Evolutionary conservation across 2,888 invertebrate species (phyloP).

Genomic region (Alloplasta piceator): DNA sequence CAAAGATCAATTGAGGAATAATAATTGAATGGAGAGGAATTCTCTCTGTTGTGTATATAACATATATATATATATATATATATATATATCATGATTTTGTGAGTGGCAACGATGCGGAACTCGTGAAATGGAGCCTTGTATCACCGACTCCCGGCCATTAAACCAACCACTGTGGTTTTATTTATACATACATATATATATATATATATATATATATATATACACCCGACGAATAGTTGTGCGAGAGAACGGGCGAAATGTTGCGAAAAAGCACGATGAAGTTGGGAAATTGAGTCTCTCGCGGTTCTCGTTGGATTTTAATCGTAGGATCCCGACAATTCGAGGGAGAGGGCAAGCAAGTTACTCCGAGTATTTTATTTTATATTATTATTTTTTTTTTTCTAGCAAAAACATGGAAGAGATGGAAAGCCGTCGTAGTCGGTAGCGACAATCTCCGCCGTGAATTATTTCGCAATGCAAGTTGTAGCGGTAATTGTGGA

Average conservation of each 20-base stretch:
- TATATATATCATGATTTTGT: background rate
- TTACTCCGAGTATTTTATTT: slow-evolving; percentile 13
- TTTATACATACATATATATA: slow-evolving; percentile 1
- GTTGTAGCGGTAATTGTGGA: slow-evolving; percentile 13
- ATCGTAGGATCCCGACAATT: slow-evolving; percentile 42
- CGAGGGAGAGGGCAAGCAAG: slow-evolving; percentile 27
- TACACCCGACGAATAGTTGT: background rate
- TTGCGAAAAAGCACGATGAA: slow-evolving; percentile 60
- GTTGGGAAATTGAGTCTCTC: slow-evolving; percentile 51
- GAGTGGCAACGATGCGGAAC: slow-evolving; percentile 51
- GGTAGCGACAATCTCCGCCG: slow-evolving; percentile 16
- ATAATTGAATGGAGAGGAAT: slow-evolving; percentile 38
- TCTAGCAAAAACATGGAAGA: background rate
- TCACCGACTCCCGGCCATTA: slow-evolving; percentile 4
- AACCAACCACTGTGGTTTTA: slow-evolving; percentile 49
- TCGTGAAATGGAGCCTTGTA: slow-evolving; percentile 17
- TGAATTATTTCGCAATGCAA: slow-evolving; percentile 31
- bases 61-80: no score
- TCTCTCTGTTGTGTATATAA: no score
- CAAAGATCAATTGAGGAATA: slow-evolving; percentile 49
- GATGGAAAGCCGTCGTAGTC: slow-evolving; percentile 45
- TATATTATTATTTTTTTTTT: background rate
- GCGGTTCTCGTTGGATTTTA: slow-evolving; percentile 54
- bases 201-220: no score
- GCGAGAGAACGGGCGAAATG: slow-evolving; percentile 33